Base-by-base conservation (phyloP, 2,113 vertebrate genomes). In the Malurus cyaneus region DNA sequence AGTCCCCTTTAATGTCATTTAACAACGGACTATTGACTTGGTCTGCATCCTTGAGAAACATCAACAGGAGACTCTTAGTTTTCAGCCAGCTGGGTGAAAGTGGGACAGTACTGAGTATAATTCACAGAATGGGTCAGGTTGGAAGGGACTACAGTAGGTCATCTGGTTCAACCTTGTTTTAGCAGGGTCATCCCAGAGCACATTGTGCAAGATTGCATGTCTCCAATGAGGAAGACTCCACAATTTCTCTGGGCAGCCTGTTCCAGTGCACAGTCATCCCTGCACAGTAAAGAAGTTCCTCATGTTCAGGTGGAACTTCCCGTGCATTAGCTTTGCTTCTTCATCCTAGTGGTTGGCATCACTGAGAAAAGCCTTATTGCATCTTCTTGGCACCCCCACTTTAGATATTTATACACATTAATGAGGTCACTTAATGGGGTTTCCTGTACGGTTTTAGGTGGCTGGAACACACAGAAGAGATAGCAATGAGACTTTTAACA, bases 21-120 rank as follows among this genome's bases (percentile, higher is more conserved):
- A 42, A 44, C 34, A 50, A 62, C 0, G 5, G 18, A 11, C 1
- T 2, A 2, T 29, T 60, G n/a, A 29, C 54, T 46, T 24, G 9
- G 4, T n/a, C n/a, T 52, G 3, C 36, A 31, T 34, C 39, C 36
- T 31, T 61, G n/a, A 10, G 12, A 31, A n/a, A 16, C 8, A 5
- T 14, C 4, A 11, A 12, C 6, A 12, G 1, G 9, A 53, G 12
- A 47, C 12, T 59, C 18, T 3, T 41, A 4, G 13, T 19, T 88
- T 77, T 25, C 39, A n/a, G n/a, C 36, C 59, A 76, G 5, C 12
- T 65, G 15, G 5, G 24, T 34, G 17, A 28, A 39, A 44, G 36
- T 0, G 0, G n/a, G 24, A 32, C 18, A 62, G 11, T 6, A 1
- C 4, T 23, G 13, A 23, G 0, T 16, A 17, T 18, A 44, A 71